Base-by-base conservation (phyloP, 1,140 invertebrate genomes). In the Camponotus floridanus region DNA sequence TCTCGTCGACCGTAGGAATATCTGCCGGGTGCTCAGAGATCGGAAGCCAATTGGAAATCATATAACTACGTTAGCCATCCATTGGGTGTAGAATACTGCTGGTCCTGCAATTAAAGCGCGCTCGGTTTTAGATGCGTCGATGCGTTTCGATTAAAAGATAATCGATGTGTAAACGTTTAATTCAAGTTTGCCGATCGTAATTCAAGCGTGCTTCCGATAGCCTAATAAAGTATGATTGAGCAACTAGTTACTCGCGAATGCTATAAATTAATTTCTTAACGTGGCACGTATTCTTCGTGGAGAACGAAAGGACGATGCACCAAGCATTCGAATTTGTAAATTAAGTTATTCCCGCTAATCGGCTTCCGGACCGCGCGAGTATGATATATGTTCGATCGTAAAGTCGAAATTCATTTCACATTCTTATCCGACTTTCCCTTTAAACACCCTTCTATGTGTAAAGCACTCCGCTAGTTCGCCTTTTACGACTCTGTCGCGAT, bases 301-400 rank as follows among this genome's bases (percentile, higher is more conserved):
- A 42, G 62, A 85, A 79, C 85, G 61, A 84, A 87, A 79, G n/a
- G 33, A 11, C 59, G 39, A 74, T 71, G 76, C 61, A 62, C 31
- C 59, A 57, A 36, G 51, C 21, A 36, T 55, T 85, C 68, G 87
- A 85, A 90, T 87, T 76, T 76, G 81, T 86, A 88, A 90, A 90
- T 90, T 83, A 90, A 90, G 89, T 90, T 90, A 90, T 90, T 90
- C 62, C 86, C 81, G 59, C 86, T 90, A 90, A 90, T 90, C 89
- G 86, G 86, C 86, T 90, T 90, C 88, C 67, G 88, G 81, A 78
- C 64, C n/a, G 51, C 78, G 76, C 79, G 36, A 70, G 33, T 42
- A 67, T 87, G 86, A 90, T 90, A 86, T 90, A 90, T 76, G 68
- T 83, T 70, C 73, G 88, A 90, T 90, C 86, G 81, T 90, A 90